Evolutionary conservation across 2,797 vertebrate genomes (phyloP).

Genomic region (Microctenopoma stevenorrisi): DNA sequence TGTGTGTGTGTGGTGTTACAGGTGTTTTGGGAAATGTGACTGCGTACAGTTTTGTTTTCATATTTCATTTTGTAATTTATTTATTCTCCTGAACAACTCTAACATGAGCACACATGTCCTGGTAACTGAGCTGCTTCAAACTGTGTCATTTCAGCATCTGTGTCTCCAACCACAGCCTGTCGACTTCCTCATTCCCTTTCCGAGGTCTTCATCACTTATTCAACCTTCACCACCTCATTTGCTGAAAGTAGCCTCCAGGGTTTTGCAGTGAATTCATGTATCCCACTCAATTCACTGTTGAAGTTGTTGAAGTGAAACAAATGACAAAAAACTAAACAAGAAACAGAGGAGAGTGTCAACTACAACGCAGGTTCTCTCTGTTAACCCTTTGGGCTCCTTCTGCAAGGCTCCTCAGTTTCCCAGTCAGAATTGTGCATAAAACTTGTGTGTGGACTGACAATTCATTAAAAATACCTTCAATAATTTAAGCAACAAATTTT

Average conservation of each 20-base stretch:
- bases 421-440: background rate
- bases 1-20: background rate
- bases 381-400: background rate
- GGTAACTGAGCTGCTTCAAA: slow-evolving; percentile 13
- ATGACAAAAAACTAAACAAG: background rate
- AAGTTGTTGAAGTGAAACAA: slow-evolving; percentile 21
- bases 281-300: background rate
- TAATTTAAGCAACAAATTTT: no score
- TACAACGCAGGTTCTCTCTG: background rate
- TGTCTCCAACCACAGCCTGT: slow-evolving; percentile 19
- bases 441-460: background rate
- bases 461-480: background rate
- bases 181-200: slow-evolving; percentile 11
- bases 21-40: slow-evolving; percentile 13
- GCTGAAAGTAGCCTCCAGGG: slow-evolving; percentile 15
- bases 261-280: slow-evolving; percentile 22
- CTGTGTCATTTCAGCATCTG: slow-evolving; percentile 11
- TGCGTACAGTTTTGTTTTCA: slow-evolving; percentile 22
- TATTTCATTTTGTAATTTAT: slow-evolving; percentile 40
- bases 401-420: slow-evolving; percentile 1
- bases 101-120: slow-evolving; percentile 10
- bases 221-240: slow-evolving; percentile 24
- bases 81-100: slow-evolving; percentile 24
- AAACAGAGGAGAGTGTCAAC: background rate
- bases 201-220: slow-evolving; percentile 42